Percentiles rank a stretch among this genome's conserved stretches.
Evolutionary conservation across 2,113 vertebrate species (phyloP).

Genomic region (Hemibagrus wyckioides): DNA sequence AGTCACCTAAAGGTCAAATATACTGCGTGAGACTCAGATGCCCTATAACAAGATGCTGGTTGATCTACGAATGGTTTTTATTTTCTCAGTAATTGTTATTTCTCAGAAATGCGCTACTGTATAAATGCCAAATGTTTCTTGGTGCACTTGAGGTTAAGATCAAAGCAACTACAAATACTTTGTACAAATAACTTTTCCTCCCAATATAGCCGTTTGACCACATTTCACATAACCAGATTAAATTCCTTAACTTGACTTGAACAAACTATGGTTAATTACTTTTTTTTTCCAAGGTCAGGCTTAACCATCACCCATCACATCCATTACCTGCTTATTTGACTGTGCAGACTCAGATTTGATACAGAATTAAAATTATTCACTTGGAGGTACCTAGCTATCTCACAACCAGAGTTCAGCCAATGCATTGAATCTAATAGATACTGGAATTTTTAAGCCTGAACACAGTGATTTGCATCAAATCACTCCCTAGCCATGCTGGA

Average conservation of each 20-base stretch:
- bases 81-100: conserved; percentile 23
- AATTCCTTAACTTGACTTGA: neutral
- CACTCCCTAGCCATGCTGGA: neutral
- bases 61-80: conserved; percentile 21
- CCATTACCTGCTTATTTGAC: neutral
- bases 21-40: neutral
- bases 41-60: neutral
- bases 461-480: neutral
- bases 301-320: neutral
- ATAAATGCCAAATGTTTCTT: neutral
- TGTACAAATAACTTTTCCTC: neutral
- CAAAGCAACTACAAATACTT: neutral
- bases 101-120: conserved; percentile 14
- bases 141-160: conserved; percentile 14
- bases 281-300: neutral
- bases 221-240: neutral
- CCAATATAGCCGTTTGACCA: neutral
- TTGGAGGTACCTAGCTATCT: neutral
- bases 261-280: neutral
- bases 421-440: conserved; percentile 3
- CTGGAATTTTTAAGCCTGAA: neutral
- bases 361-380: neutral
- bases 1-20: conserved; percentile 6
- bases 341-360: neutral
- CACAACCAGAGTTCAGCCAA: neutral